Conservation (phyloP, 2,797 vertebrate species). For the Hyperoplus immaculatus region DNA sequence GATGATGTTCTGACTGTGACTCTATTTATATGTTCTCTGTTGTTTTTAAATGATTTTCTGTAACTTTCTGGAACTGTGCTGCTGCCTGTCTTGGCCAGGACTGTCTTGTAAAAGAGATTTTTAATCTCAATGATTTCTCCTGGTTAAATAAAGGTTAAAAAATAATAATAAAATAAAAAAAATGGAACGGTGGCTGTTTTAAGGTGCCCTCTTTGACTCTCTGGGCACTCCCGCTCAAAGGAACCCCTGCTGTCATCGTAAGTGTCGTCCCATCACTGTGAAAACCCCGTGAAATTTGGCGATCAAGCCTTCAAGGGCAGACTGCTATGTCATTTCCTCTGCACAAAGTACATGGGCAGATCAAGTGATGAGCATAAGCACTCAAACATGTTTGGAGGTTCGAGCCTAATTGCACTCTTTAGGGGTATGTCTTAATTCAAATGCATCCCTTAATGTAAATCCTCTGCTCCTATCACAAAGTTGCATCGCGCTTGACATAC, state of each 20-base stretch:
- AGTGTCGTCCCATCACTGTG: constrained; percentile 52
- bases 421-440: neutral
- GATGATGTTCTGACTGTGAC: too few relatives aligned
- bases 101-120: too few relatives aligned
- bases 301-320: constrained; percentile 52
- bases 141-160: too few relatives aligned
- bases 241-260: constrained; percentile 48
- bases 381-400: constrained; percentile 31
- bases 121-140: too few relatives aligned
- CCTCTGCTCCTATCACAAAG: neutral
- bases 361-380: constrained; percentile 19
- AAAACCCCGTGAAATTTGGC: constrained; percentile 51
- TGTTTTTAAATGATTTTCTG: too few relatives aligned
- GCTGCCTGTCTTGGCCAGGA: too few relatives aligned
- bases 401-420: neutral
- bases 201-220: constrained; percentile 44
- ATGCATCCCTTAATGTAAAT: neutral
- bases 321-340: constrained; percentile 31
- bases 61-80: too few relatives aligned
- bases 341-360: constrained; percentile 16
- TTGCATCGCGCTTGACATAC: neutral
- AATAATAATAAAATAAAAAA: neutral
- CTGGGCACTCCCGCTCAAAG: constrained; percentile 32
- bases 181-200: constrained; percentile 46
- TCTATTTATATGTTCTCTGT: too few relatives aligned